phyloP scores from a whole-genome alignment of 2,797 vertebrate species.

The Emydoidea blandingii region DNA sequence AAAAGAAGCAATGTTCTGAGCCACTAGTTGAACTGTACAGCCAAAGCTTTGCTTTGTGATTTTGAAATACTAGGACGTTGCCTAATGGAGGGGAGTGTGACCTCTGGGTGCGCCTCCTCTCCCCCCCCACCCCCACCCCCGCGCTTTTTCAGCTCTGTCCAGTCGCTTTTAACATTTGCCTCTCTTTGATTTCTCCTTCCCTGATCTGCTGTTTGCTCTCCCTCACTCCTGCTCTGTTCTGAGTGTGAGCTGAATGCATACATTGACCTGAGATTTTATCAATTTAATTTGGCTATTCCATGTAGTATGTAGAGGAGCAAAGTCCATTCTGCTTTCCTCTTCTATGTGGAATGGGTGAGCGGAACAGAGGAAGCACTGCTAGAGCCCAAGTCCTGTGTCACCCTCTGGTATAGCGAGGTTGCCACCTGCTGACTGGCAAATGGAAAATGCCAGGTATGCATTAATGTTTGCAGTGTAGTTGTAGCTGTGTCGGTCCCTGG shows the following conservation, averaged over 20 bases:
- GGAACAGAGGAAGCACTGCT: background rate
- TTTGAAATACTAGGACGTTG: background rate
- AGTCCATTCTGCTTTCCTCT: background rate
- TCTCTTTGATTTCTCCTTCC: slow-evolving; percentile 5
- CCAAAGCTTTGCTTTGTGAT: background rate
- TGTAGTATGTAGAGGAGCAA: background rate
- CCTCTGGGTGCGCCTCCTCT: background rate
- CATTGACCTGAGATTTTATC: background rate
- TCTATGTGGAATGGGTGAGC: background rate
- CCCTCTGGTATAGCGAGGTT: background rate
- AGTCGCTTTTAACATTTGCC: background rate
- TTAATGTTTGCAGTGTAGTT: background rate
- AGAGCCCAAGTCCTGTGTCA: rapidly evolving
- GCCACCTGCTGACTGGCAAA: background rate
- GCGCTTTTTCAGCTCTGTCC: background rate
- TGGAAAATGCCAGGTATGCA: background rate
- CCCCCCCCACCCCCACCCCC: background rate
- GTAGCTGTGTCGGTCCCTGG: no score
- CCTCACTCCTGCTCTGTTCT: rapidly evolving
- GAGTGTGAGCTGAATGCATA: background rate
- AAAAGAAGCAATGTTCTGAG: background rate
- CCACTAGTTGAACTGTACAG: background rate
- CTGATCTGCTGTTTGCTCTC: background rate
- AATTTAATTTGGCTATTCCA: background rate
- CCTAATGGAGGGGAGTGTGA: background rate